Evolutionary conservation across 2,797 vertebrate genomes (phyloP), one percentile per base, ranked within the genome.

Genomic region (Liparis tanakae): DNA sequence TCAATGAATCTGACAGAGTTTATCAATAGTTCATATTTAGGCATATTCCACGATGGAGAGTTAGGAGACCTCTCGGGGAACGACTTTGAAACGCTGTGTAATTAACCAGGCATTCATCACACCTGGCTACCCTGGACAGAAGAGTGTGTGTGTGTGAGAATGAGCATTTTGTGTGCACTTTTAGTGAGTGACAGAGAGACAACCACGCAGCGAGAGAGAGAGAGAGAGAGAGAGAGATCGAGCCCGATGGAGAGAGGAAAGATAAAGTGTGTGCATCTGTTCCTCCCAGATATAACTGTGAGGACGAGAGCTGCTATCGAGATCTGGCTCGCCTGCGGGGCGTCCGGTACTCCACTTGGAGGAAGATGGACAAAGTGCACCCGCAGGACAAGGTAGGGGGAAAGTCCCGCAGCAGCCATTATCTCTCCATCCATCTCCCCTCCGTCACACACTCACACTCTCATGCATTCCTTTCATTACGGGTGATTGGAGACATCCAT

Each of bases 311-410:
- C 87, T 99, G 98, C 87, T 99, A 99, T 90, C 90, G 95, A 76
- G 98, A 99, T 90, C 87, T 99, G 94, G 98, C 97, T 62, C 95
- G 97, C 84, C 95, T 99, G 76, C 92, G 98, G 78, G 98, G 98
- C 14, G 68, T 99, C 69, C 94, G 92, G 87, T 99, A 99, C 78
- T 90, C 97, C 91, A 99, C 98, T 18, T 99, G 98, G 98, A 90
- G 92, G 85, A 96, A 94, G 89, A 93, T 85, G 89, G 95, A 94
- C 91, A 98, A 97, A 95, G 96, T 99, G 7, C 94, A 97, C 84
- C 96, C 97, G 79, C 96, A 99, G 74, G 98, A 99, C 87, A 96
- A 96, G 97, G 97, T 98, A 93, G 84, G 83, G 83, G 83, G 83
- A 79, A 88, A 75, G 70, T 81, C 83, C 87, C 51, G 1, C 41